These are phyloP conservation scores for Lottia scabra DNA, from an alignment of 2,888 invertebrate genomes.

Conservation along the genomic window DNA sequence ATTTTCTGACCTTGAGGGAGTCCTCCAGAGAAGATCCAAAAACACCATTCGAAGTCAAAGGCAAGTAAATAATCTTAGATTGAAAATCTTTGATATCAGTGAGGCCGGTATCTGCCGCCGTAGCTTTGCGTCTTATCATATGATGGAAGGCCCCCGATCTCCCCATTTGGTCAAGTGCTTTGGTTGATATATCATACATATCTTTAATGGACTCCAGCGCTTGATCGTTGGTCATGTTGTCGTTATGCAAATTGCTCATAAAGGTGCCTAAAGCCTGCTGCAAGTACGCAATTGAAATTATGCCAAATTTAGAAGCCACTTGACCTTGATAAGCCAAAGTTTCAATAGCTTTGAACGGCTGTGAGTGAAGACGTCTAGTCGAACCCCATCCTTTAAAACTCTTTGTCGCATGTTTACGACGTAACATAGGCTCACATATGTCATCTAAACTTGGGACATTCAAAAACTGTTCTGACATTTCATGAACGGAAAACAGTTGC, in stretches of 20 bases:
- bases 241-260: not conserved
- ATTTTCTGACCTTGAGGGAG: constrained; percentile 32
- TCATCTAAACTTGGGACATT: not conserved
- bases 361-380: not conserved
- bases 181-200: not conserved
- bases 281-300: not conserved
- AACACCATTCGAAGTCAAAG: constrained; percentile 16
- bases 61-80: not conserved
- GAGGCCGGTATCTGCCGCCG: not conserved
- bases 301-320: not conserved
- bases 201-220: not conserved
- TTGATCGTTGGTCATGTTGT: not conserved
- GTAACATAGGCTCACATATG: not conserved
- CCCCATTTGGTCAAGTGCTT: not conserved
- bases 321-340: not conserved
- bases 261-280: not conserved
- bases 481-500: not conserved
- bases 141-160: not conserved
- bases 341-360: not conserved
- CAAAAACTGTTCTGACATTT: not conserved
- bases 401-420: constrained; percentile 4
- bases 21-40: too few species aligned
- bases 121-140: not conserved
- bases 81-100: not conserved
- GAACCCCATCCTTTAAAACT: not conserved